Base-by-base conservation (phyloP, 2,113 vertebrate species). In the Conger conger region DNA sequence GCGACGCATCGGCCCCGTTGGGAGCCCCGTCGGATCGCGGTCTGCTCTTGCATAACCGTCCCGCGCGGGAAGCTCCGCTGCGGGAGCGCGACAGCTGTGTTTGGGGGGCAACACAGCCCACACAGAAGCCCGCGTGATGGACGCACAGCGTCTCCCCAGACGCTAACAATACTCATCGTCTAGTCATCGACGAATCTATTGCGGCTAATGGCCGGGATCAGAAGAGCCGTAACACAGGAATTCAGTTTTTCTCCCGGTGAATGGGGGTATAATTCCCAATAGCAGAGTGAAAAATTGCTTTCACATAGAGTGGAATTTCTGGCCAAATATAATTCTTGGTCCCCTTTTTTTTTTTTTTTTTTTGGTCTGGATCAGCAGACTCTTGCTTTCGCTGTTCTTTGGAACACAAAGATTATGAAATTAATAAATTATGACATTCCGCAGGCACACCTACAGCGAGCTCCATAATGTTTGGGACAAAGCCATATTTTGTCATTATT, bases 1-100 rank as follows among this genome's bases (percentile, higher is more conserved):
- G 85, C 87, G 79, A 76, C 81, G 77, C 53, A 81, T 6, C 5
- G 54, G 54, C 42, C 81, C 84, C 81, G 68, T 20, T 54, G 86
- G 78, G 83, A 77, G 30, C 76, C 57, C 45, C 42, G 36, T 35
- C 68, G 15, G 42, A 50, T 54, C 11, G 18, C 79, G 76, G 83
- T 81, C 78, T 60, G 81, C 20, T 40, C 63, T 81, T 68, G 40
- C 79, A 76, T 88, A 53, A 63, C 27, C 16, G 60, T 8, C 54
- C 30, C 11, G 35, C 68, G 0, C 18, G 13, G 87, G 81, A 81
- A 81, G 80, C 77, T 86, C 45, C 60, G 73, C 73, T 40, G 53
- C 77, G 83, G 80, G 83, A 84, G n/a, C 79, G 60, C 4, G 50
- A 78, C 50, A 54, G 80, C 30, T 36, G 50, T 73, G 40, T 36